These are phyloP conservation scores for Liasis olivaceus DNA, from an alignment of 2,797 vertebrate species.

Conservation along the genomic window DNA sequence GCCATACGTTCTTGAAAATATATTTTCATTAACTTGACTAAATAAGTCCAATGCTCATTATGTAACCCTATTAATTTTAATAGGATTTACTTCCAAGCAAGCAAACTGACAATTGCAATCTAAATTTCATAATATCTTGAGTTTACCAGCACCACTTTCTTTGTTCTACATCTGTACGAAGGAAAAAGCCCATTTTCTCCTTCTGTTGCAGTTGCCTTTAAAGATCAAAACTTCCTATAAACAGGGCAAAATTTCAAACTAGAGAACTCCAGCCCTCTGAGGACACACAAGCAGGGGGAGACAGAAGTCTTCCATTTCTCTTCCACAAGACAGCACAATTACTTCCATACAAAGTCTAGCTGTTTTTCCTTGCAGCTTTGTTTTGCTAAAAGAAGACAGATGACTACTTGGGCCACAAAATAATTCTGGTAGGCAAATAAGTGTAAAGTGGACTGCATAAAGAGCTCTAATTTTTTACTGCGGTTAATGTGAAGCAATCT, in stretches of 20 bases:
- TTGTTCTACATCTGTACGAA: background rate
- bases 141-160: background rate
- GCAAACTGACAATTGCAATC: background rate
- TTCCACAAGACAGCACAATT: constrained; percentile 63
- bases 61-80: background rate
- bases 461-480: constrained; percentile 69
- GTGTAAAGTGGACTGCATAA: constrained; percentile 62
- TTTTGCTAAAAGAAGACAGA: constrained; percentile 76
- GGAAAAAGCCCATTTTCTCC: background rate
- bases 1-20: background rate
- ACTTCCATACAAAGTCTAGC: constrained; percentile 61
- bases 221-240: background rate
- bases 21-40: background rate
- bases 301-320: constrained; percentile 43
- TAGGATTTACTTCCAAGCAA: background rate
- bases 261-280: background rate
- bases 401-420: constrained; percentile 65
- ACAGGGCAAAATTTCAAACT: background rate
- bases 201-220: background rate
- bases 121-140: background rate
- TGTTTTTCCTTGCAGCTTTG: constrained; percentile 59
- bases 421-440: constrained; percentile 71
- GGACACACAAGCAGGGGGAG: background rate
- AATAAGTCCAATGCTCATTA: background rate
- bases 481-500: constrained; percentile 64